Conservation (phyloP, 2,113 vertebrate species). For the Planiliza haematocheilus region DNA sequence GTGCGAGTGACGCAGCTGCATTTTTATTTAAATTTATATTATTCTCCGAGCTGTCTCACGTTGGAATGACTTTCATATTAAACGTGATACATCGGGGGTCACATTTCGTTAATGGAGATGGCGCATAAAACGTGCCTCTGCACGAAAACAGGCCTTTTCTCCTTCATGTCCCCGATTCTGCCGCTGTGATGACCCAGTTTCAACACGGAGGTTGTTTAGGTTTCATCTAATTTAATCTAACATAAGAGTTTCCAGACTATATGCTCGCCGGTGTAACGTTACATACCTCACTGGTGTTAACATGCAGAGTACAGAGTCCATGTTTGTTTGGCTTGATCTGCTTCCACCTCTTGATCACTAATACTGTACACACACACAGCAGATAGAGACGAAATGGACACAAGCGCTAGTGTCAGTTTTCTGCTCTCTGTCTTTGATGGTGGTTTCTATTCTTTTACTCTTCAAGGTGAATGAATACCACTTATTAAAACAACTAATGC, state of each 20-base stretch:
- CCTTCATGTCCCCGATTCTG: not conserved
- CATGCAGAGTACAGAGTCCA: constrained; percentile 12
- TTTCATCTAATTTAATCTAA: constrained; percentile 52
- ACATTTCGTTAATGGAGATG: not conserved
- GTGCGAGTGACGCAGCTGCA: constrained; percentile 28
- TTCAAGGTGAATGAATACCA: constrained; percentile 4
- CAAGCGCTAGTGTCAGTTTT: not conserved
- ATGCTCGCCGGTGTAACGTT: constrained; percentile 19
- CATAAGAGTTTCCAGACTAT: constrained; percentile 31
- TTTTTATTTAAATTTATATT: not conserved
- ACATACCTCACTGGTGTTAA: constrained; percentile 21
- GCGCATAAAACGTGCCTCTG: not conserved
- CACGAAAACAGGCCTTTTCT: constrained; percentile 26
- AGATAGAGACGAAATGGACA: constrained; percentile 6
- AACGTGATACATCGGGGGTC: not conserved
- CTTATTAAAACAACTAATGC: not conserved
- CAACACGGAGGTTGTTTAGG: constrained; percentile 6
- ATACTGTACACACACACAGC: not conserved
- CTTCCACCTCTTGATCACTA: constrained; percentile 34
- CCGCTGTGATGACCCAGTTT: constrained; percentile 37
- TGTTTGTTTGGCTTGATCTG: constrained; percentile 52
- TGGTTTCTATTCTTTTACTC: not conserved
- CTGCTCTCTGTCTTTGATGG: constrained; percentile 18
- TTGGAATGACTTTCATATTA: not conserved
- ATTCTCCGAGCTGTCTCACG: not conserved